Evolutionary conservation across 2,888 invertebrate species (phyloP).

Genomic region (Pimpla rufipes): DNA sequence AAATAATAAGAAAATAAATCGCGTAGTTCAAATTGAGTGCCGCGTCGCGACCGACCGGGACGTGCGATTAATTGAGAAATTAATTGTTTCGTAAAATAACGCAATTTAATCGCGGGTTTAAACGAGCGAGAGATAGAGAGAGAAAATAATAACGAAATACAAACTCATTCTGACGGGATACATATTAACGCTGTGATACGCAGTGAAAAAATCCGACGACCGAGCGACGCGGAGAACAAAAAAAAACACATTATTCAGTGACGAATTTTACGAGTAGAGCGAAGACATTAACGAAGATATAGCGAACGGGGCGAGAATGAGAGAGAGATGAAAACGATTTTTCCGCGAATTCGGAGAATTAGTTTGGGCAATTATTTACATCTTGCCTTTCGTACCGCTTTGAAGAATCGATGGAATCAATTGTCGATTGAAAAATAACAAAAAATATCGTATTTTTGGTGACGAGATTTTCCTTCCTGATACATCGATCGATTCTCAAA

Average conservation of each 20-base stretch:
- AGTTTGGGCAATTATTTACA: slow-evolving; percentile 14
- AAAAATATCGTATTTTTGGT: background rate
- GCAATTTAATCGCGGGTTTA: slow-evolving; percentile 60
- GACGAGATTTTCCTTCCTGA: slow-evolving; percentile 14
- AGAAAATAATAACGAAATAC: slow-evolving; percentile 11
- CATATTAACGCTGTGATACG: slow-evolving; percentile 60
- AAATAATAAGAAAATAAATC: slow-evolving; percentile 71
- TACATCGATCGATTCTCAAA: slow-evolving; percentile 17
- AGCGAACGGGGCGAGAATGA: background rate
- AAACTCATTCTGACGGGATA: slow-evolving; percentile 50
- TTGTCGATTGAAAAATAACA: slow-evolving; percentile 17
- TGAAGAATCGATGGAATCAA: slow-evolving; percentile 25
- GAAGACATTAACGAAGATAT: slow-evolving; percentile 3
- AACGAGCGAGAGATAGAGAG: slow-evolving; percentile 38
- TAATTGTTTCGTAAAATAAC: slow-evolving; percentile 59
- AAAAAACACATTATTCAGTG: slow-evolving; percentile 26
- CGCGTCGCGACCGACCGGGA: slow-evolving; percentile 45
- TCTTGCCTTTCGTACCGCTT: slow-evolving; percentile 16
- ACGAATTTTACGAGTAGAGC: slow-evolving; percentile 22
- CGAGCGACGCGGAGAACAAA: background rate
- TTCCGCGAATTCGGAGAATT: background rate
- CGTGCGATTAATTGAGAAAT: slow-evolving; percentile 42
- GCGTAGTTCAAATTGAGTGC: slow-evolving; percentile 78
- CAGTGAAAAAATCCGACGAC: slow-evolving; percentile 39
- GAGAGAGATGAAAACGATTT: too few species aligned